Evolutionary conservation across 1,140 invertebrate genomes (phyloP), one percentile per base, ranked within the genome.

Genomic region (Rhyzopertha dominica): DNA sequence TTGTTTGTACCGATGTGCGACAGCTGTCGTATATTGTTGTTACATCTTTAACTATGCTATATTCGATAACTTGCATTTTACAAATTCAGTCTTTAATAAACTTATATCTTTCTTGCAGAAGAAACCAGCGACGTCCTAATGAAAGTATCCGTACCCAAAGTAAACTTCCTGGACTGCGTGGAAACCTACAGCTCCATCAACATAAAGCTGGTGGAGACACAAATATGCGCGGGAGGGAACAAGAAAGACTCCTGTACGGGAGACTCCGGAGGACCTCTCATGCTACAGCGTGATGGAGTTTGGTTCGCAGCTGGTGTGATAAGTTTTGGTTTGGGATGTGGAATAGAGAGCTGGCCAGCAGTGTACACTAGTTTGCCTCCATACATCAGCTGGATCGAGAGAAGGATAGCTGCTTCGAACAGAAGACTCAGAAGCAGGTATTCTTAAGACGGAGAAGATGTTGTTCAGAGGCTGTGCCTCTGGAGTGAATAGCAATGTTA

Each of bases 251-350:
- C 74, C 0, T 80, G 78, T 56, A 54, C 64, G 17, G 78, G 77
- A 0, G 79, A 81, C 57, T 78, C 76, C 28, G 78, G 80, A 28
- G 79, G 79, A 9, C 75, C 78, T 2, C 52, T 79, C 8, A 79
- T 79, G 77, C 45, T 59, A 4, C 30, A 20, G 31, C 14, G 22
- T 26, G 20, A 23, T 20, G n/a, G 35, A n/a, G 20, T 41, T 1
- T 61, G 59, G 53, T 65, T 51, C 39, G 58, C 58, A 24, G 54
- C 58, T n/a, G 80, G 80, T 5, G 62, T 82, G 3, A 77, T 81
- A 4, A 80, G 77, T 52, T 81, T 76, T 59, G 79, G 80, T 5
- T 67, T 73, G 0, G 67, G 65, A 0, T 82, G 80, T 56, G 79
- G 75, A 0, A 47, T 63, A 1, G 58, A 68, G 20, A 70, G 70